Evolutionary conservation across 2,113 vertebrate genomes (phyloP).

Genomic region (Triplophysa rosa): DNA sequence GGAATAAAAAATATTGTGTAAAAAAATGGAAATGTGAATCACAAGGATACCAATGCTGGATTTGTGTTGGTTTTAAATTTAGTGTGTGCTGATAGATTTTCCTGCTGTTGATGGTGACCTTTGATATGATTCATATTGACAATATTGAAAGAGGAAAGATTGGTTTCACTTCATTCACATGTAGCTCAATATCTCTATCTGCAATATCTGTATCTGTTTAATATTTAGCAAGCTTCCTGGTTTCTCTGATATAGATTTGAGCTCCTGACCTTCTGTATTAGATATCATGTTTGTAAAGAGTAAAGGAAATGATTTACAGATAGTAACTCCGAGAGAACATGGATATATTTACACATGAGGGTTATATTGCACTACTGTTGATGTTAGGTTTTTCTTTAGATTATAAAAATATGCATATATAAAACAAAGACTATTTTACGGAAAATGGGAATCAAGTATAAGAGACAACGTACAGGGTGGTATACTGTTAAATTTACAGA

Average conservation of each 20-base stretch:
- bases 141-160: not conserved
- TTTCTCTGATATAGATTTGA: not conserved
- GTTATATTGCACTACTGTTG: not conserved
- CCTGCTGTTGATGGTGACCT: not conserved
- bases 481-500: no score
- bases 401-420: not conserved
- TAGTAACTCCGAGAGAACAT: slow-evolving; percentile 1
- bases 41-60: not conserved
- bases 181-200: not conserved
- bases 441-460: no score
- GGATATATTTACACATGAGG: not conserved
- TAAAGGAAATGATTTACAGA: slow-evolving; percentile 15
- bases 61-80: not conserved
- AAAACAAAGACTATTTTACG: no score
- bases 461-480: no score
- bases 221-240: slow-evolving; percentile 1
- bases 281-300: slow-evolving; percentile 1
- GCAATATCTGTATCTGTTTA: not conserved
- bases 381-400: not conserved
- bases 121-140: not conserved
- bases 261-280: slow-evolving; percentile 4
- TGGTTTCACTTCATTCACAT: not conserved
- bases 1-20: not conserved
- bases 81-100: not conserved
- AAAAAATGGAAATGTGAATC: not conserved